Evolutionary conservation across 1,140 invertebrate species (phyloP).

Genomic region (Caenorhabditis latens): DNA sequence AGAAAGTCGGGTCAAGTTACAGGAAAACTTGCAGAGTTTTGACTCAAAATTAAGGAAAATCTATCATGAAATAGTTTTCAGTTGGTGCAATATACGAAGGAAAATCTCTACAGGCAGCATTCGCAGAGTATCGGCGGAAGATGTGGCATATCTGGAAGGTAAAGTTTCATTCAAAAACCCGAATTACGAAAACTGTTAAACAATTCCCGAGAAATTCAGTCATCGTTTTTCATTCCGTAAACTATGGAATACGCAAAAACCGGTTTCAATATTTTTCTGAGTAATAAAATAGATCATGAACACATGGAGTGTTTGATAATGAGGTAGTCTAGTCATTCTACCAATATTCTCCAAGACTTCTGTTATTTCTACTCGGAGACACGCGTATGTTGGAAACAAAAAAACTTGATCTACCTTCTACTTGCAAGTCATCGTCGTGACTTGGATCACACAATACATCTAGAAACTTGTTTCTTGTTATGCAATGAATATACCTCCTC

Average conservation of each 20-base stretch:
- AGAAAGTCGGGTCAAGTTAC: no score
- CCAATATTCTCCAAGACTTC: neutral
- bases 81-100: slow-evolving; percentile 56
- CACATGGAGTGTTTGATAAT: slow-evolving; percentile 45
- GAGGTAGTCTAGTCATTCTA: slow-evolving; percentile 20
- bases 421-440: slow-evolving; percentile 17
- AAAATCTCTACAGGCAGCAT: slow-evolving; percentile 34
- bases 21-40: no score
- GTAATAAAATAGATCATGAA: slow-evolving; percentile 39
- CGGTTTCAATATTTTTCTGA: slow-evolving; percentile 9
- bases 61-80: slow-evolving; percentile 37
- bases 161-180: neutral
- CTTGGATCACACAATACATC: slow-evolving; percentile 9
- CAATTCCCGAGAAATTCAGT: neutral
- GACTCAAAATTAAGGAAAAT: no score
- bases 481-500: slow-evolving; percentile 45
- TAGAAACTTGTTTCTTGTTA: slow-evolving; percentile 45
- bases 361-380: slow-evolving; percentile 2
- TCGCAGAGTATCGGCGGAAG: slow-evolving; percentile 50
- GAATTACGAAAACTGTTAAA: neutral
- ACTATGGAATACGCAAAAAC: neutral
- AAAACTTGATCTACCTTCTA: slow-evolving; percentile 53
- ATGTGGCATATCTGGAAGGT: slow-evolving; percentile 62
- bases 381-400: neutral
- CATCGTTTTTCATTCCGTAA: neutral